Conservation (phyloP, 2,888 invertebrate genomes). For the Neoaliturus tenellus region DNA sequence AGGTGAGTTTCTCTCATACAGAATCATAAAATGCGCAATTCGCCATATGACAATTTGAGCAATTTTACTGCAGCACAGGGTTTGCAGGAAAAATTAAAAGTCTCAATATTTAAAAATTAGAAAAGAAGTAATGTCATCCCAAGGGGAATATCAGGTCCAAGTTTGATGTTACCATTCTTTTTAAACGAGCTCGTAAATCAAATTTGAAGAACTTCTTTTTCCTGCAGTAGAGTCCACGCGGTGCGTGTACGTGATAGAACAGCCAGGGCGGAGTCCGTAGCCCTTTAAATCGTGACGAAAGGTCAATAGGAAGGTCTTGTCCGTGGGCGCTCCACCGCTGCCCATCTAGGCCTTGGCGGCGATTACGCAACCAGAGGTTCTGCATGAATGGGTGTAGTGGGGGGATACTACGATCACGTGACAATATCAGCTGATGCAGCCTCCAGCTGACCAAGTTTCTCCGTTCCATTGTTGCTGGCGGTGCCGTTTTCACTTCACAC, state of each 20-base stretch:
- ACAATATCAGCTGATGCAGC: conserved; percentile 31
- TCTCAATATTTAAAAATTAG: too few species aligned
- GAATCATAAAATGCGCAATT: too few species aligned
- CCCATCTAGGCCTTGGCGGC: conserved; percentile 21
- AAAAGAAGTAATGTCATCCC: too few species aligned
- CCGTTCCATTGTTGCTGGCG: neutral
- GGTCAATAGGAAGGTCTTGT: conserved; percentile 28
- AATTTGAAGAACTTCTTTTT: too few species aligned
- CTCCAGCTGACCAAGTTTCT: conserved; percentile 20
- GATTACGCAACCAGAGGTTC: conserved; percentile 11
- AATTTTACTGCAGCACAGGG: too few species aligned
- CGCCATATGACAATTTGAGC: too few species aligned
- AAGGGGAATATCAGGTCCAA: too few species aligned
- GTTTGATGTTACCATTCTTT: too few species aligned
- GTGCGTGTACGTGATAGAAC: neutral
- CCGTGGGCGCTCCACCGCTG: conserved; percentile 1
- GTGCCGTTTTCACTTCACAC: conserved; percentile 5
- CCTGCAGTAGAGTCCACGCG: too few species aligned
- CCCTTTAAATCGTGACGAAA: conserved; percentile 19
- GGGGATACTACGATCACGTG: conserved; percentile 36
- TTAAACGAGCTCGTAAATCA: too few species aligned
- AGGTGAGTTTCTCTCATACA: too few species aligned
- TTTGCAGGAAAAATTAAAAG: too few species aligned
- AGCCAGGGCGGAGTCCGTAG: neutral
- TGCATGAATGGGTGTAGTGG: conserved; percentile 37